Evolutionary conservation across 2,113 vertebrate genomes (phyloP).

Genomic region (Psephotus haematonotus): DNA sequence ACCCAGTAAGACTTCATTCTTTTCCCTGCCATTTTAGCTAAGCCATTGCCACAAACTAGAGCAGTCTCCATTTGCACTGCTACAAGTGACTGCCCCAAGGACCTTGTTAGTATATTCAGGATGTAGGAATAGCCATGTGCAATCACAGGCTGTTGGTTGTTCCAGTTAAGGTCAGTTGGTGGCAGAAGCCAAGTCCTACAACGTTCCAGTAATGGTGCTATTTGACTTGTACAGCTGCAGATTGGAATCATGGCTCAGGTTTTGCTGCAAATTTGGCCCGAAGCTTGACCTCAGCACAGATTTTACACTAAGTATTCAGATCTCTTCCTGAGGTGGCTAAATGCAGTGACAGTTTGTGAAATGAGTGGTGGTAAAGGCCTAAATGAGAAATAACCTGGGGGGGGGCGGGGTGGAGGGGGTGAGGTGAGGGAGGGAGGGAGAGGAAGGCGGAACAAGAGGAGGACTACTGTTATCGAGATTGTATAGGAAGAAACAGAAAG

Average conservation of each 20-base stretch:
- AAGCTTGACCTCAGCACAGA: not conserved
- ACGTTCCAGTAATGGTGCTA: not conserved
- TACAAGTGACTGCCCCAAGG: not conserved
- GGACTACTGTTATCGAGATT: not conserved
- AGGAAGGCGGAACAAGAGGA: rapidly evolving
- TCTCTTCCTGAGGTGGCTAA: not conserved
- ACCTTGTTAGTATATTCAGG: not conserved
- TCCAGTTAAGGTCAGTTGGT: not conserved
- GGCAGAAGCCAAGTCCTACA: not conserved
- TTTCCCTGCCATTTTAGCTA: not conserved
- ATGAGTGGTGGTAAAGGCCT: not conserved
- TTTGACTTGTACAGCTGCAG: not conserved
- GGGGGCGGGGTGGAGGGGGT: too few species aligned
- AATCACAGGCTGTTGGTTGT: not conserved
- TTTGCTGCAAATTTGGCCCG: not conserved
- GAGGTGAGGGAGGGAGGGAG: too few species aligned
- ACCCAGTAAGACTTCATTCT: not conserved
- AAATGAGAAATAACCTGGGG: not conserved
- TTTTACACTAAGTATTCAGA: not conserved
- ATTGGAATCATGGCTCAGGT: not conserved
- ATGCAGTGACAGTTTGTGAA: not conserved
- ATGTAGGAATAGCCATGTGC: not conserved
- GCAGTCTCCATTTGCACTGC: not conserved
- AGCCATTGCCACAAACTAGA: not conserved
- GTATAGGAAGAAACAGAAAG: not conserved